Evolutionary conservation across 2,888 invertebrate species (phyloP).

Genomic region (Noctua janthe): DNA sequence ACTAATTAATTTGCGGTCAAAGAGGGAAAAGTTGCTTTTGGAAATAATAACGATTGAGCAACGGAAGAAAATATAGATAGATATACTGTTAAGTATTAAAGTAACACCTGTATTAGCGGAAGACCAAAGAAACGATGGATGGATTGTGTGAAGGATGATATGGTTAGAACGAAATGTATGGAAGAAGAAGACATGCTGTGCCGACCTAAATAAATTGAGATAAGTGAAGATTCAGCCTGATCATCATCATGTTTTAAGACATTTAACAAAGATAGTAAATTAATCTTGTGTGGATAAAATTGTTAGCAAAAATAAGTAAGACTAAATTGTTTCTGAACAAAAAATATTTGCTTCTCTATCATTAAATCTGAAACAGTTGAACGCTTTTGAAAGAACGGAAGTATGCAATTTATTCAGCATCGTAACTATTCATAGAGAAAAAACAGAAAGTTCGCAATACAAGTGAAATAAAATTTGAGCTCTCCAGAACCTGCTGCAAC

Average conservation of each 20-base stretch:
- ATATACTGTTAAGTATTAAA: background rate
- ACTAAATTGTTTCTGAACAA: background rate
- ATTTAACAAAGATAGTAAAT: background rate
- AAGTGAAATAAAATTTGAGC: background rate
- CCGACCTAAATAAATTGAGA: background rate
- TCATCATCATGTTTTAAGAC: background rate
- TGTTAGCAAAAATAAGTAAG: background rate
- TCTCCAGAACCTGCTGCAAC: conserved; percentile 19
- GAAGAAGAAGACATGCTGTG: background rate
- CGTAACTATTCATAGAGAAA: background rate
- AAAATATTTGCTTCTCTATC: no score
- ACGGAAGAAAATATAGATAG: background rate
- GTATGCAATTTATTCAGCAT: background rate
- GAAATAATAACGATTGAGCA: conserved; percentile 2
- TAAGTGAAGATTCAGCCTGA: background rate
- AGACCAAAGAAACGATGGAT: background rate
- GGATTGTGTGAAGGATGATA: background rate
- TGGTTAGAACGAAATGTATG: background rate
- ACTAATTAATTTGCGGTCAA: conserved; percentile 16
- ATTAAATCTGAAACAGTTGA: conserved; percentile 3
- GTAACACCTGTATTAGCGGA: background rate
- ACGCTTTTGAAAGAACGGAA: background rate
- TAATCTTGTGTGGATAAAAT: conserved; percentile 1
- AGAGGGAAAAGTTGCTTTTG: background rate
- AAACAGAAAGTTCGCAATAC: background rate